These are phyloP conservation scores for Drosophila aff. DNA, from an alignment of 1,140 invertebrate genomes.

Conservation along the genomic window DNA sequence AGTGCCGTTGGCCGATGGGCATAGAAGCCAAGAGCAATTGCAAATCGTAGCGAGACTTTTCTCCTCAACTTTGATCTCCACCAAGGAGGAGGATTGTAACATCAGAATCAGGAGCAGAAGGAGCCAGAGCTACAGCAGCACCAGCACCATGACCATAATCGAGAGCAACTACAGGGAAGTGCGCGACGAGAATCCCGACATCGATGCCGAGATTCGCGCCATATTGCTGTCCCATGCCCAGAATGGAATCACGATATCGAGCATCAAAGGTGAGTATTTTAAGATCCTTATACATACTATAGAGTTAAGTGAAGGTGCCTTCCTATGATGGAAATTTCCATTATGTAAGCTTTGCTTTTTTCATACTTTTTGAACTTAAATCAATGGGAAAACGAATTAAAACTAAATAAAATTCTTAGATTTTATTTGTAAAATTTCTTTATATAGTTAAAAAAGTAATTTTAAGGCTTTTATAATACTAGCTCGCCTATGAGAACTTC, in stretches of 20 bases:
- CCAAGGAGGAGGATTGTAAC: slow-evolving; percentile 16
- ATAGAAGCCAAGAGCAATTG: slow-evolving; percentile 23
- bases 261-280: slow-evolving; percentile 65
- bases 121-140: slow-evolving; percentile 11
- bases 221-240: slow-evolving; percentile 79
- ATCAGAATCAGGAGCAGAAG: slow-evolving; percentile 10
- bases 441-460: neutral
- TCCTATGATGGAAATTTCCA: neutral
- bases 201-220: slow-evolving; percentile 74
- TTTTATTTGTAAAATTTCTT: neutral
- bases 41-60: slow-evolving; percentile 67
- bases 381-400: neutral
- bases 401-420: neutral
- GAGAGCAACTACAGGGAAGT: slow-evolving; percentile 62
- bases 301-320: neutral
- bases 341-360: too few species aligned
- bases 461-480: neutral
- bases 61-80: slow-evolving; percentile 68
- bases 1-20: slow-evolving; percentile 11
- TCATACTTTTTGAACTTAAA: neutral
- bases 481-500: fast-evolving
- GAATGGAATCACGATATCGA: slow-evolving; percentile 79
- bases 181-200: slow-evolving; percentile 75
- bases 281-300: too few species aligned
- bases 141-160: slow-evolving; percentile 68